Percentiles rank a stretch among this genome's conserved stretches.
These are phyloP conservation scores for Metallyticus violacea DNA, from an alignment of 2,888 invertebrate genomes.

Conservation along the genomic window DNA sequence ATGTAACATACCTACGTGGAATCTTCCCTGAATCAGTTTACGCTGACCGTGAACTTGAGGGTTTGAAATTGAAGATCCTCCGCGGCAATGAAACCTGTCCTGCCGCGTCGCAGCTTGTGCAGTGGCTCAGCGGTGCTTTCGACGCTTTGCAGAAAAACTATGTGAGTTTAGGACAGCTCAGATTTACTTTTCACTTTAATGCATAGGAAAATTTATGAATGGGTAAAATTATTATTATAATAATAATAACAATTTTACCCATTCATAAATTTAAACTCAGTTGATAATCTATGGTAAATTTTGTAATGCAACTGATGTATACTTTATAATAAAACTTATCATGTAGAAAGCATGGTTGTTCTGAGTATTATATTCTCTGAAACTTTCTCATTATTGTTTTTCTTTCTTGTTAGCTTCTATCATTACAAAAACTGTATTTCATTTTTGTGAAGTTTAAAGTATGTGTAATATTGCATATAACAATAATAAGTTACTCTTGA, in stretches of 20 bases:
- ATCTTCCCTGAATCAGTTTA: conserved; percentile 19
- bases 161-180: conserved; percentile 8
- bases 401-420: not conserved
- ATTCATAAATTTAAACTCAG: not conserved
- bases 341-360: no score
- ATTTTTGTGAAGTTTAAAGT: no score
- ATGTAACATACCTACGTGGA: conserved; percentile 12
- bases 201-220: not conserved
- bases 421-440: not conserved
- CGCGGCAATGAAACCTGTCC: not conserved
- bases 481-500: not conserved
- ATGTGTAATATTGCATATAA: not conserved
- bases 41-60: conserved; percentile 16
- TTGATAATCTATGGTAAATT: not conserved
- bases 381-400: no score
- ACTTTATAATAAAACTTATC: no score
- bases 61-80: conserved; percentile 16
- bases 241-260: not conserved
- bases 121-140: conserved; percentile 25
- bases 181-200: not conserved
- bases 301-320: no score
- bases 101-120: conserved; percentile 1
- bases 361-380: no score
- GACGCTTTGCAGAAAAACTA: conserved; percentile 21
- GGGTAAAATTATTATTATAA: not conserved